Conservation (phyloP, 2,113 vertebrate species). For the Otolemur garnettii region DNA sequence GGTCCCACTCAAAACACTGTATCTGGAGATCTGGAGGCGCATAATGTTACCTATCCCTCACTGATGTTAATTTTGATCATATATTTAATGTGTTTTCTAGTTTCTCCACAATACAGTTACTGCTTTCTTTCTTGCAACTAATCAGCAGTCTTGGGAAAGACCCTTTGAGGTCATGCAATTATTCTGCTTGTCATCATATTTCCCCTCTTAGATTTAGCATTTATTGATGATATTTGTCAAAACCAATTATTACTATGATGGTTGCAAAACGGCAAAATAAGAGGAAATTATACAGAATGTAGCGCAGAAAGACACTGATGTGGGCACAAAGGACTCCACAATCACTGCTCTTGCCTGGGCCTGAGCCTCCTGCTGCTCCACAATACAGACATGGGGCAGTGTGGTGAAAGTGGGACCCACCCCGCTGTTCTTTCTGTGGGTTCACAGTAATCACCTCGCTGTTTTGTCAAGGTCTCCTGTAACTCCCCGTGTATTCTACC, state of each 20-base stretch:
- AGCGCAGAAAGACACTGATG: background rate
- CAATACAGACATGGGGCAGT: background rate
- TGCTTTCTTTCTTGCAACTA: background rate
- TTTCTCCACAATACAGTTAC: background rate
- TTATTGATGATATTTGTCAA: background rate
- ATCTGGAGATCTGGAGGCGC: background rate
- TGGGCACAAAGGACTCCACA: background rate
- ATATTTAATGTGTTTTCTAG: background rate
- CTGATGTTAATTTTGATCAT: background rate
- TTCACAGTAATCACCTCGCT: background rate
- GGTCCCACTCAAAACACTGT: background rate
- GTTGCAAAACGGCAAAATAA: background rate
- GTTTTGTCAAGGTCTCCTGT: background rate
- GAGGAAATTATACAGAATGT: background rate
- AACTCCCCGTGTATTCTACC: background rate
- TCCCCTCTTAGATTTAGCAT: background rate
- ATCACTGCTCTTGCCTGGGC: background rate
- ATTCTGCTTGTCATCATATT: background rate
- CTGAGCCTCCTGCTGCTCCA: background rate
- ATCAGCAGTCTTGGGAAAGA: background rate
- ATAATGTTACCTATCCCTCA: background rate
- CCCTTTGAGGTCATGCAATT: background rate
- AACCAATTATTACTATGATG: background rate
- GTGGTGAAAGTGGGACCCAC: background rate
- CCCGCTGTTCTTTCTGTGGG: background rate